Conservation (phyloP, 2,888 invertebrate genomes). For the Scaptomyza cyrtandrae region DNA sequence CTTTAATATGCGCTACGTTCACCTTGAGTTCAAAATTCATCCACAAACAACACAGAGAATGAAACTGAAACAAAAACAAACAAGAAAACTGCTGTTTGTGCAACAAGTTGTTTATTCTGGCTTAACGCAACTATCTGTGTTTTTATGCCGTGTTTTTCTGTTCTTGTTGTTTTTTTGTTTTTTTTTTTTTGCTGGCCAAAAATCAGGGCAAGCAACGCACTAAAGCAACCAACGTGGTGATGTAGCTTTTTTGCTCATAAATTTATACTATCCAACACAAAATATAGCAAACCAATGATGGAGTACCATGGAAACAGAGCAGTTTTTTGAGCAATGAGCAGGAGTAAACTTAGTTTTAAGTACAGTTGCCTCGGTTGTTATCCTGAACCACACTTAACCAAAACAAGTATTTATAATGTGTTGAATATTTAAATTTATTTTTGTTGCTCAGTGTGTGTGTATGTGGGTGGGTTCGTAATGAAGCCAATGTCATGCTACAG, state of each 20-base stretch:
- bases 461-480: slow-evolving; percentile 41
- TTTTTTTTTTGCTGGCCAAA: slow-evolving; percentile 33
- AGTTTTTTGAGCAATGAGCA: too few species aligned
- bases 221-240: slow-evolving; percentile 38
- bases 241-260: slow-evolving; percentile 35
- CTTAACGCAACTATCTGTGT: slow-evolving; percentile 6
- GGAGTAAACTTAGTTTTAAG: too few species aligned
- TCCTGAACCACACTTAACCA: background rate
- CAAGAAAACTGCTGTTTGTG: slow-evolving; percentile 32
- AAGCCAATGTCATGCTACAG: slow-evolving; percentile 67
- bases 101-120: slow-evolving; percentile 61
- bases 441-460: slow-evolving; percentile 27
- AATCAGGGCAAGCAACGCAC: slow-evolving; percentile 45
- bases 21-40: slow-evolving; percentile 56
- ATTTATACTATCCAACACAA: slow-evolving; percentile 43
- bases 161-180: background rate
- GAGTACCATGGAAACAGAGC: background rate
- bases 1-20: slow-evolving; percentile 69
- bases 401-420: background rate
- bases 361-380: too few species aligned
- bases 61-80: slow-evolving; percentile 7
- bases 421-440: slow-evolving; percentile 2
- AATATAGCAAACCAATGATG: slow-evolving; percentile 22
- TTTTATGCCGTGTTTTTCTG: slow-evolving; percentile 26
- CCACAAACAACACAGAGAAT: slow-evolving; percentile 2